These are phyloP conservation scores for Empidonax traillii DNA, from an alignment of 2,113 vertebrate species.

Conservation along the genomic window DNA sequence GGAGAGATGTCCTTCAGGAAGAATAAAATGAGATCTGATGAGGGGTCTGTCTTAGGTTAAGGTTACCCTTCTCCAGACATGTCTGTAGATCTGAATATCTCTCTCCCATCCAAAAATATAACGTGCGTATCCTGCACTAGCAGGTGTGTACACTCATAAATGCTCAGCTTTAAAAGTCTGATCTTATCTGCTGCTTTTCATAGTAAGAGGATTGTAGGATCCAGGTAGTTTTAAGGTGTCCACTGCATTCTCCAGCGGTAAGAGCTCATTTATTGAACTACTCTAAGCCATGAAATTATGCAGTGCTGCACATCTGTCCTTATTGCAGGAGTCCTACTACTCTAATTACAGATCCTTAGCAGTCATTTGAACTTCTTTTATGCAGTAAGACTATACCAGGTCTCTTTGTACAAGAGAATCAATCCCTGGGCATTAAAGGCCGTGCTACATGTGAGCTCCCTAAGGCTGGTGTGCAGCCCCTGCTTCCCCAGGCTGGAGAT, in stretches of 20 bases:
- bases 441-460: fast-evolving
- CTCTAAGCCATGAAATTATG: background rate
- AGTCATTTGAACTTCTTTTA: background rate
- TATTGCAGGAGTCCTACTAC: background rate
- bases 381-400: background rate
- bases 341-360: background rate
- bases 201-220: background rate
- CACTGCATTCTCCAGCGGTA: background rate
- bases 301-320: background rate
- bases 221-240: background rate
- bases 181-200: background rate
- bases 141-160: fast-evolving
- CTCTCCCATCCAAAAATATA: background rate
- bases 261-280: background rate
- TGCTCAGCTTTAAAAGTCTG: fast-evolving
- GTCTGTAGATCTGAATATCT: background rate
- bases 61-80: background rate
- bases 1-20: background rate
- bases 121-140: fast-evolving
- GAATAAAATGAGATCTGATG: background rate
- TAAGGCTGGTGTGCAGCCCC: background rate
- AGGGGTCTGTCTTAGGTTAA: background rate
- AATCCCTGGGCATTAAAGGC: background rate
- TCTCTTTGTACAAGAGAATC: background rate
- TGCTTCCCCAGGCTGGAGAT: background rate